Conservation (phyloP, 2,113 vertebrate genomes). For the Illadopsis cleaveri region DNA sequence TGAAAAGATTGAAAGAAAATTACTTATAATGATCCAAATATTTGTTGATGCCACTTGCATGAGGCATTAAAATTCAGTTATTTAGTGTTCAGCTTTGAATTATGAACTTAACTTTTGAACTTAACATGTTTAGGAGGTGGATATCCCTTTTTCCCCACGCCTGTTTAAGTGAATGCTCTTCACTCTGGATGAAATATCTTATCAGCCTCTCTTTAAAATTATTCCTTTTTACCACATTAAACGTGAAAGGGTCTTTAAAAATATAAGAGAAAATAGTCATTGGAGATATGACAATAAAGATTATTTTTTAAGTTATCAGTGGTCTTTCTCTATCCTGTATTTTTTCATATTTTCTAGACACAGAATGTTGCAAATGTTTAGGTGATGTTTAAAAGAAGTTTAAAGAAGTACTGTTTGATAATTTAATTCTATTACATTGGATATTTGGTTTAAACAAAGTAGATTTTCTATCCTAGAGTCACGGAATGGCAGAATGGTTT, state of each 20-base stretch:
- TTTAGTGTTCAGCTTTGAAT: not conserved
- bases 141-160: not conserved
- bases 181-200: not conserved
- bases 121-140: not conserved
- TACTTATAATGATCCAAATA: not conserved
- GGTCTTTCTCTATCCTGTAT: not conserved
- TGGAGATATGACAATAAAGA: not conserved
- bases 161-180: not conserved
- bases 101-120: not conserved
- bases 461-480: not conserved
- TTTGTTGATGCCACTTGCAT: not conserved
- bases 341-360: not conserved
- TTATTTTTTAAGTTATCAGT: not conserved
- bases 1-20: not conserved
- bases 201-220: not conserved
- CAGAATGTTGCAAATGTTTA: not conserved
- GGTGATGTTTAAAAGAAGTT: not conserved
- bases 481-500: not conserved
- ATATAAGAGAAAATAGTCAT: not conserved
- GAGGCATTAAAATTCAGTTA: not conserved
- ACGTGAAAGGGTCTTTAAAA: not conserved
- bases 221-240: not conserved
- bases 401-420: not conserved
- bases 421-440: not conserved
- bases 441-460: not conserved